phyloP scores from a whole-genome alignment of 2,113 vertebrate genomes.

The Microcebus jonahi region DNA sequence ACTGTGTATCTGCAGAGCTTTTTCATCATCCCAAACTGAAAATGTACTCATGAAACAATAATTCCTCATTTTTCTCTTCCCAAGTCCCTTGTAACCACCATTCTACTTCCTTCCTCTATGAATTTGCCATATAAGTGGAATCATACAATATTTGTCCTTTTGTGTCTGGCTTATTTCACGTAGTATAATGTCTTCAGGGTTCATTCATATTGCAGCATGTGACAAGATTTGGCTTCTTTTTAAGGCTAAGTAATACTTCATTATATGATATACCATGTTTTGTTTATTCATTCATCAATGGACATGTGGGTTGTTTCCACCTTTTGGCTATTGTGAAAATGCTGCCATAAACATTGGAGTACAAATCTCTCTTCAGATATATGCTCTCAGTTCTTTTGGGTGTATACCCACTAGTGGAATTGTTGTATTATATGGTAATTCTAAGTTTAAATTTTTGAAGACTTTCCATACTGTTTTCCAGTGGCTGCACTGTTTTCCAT shows the following conservation, averaged over 20 bases:
- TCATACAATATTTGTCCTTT: conserved; percentile 17
- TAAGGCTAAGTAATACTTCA: neutral
- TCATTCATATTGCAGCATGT: neutral
- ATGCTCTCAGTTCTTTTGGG: neutral
- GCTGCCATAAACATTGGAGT: neutral
- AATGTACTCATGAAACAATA: neutral
- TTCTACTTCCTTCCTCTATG: neutral
- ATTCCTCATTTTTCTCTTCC: neutral
- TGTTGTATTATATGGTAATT: neutral
- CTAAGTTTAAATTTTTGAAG: conserved; percentile 2
- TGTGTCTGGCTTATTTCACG: conserved; percentile 33
- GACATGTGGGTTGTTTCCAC: neutral
- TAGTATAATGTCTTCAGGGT: conserved; percentile 34
- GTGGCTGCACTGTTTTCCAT: conserved; percentile 18
- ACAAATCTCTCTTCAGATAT: neutral
- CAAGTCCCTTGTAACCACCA: neutral
- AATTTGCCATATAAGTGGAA: conserved; percentile 24
- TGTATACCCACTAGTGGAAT: neutral
- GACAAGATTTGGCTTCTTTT: conserved; percentile 18
- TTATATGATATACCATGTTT: conserved; percentile 7
- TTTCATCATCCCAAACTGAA: conserved; percentile 6
- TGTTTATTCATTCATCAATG: neutral
- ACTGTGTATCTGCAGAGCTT: neutral
- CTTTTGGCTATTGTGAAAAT: conserved; percentile 7
- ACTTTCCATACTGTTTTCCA: neutral